Conservation (phyloP, 2,113 vertebrate species). For the Atrichornis clamosus region DNA sequence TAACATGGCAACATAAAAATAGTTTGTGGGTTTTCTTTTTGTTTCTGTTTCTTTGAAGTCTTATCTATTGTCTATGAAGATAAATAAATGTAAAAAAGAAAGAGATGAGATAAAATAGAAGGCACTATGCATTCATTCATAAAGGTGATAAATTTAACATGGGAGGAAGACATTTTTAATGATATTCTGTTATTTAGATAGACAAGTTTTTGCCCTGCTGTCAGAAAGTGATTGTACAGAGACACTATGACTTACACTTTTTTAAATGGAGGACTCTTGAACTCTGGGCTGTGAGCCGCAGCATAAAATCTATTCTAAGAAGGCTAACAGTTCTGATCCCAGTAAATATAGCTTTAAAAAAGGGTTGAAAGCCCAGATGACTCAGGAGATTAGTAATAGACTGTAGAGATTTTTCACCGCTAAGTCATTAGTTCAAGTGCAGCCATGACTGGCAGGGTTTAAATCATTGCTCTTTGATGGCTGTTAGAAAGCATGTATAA, state of each 20-base stretch:
- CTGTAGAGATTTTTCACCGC: slow-evolving; percentile 21
- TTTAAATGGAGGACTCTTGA: neutral
- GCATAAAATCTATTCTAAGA: slow-evolving; percentile 43
- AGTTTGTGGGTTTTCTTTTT: neutral
- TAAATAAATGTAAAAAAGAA: neutral
- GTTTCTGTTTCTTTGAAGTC: fast-evolving
- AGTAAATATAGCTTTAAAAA: slow-evolving; percentile 46
- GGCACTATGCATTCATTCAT: neutral
- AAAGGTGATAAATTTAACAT: neutral
- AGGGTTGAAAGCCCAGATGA: slow-evolving; percentile 21
- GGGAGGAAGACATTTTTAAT: neutral
- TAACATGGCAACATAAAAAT: neutral
- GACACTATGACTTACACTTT: neutral
- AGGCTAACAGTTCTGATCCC: slow-evolving; percentile 18
- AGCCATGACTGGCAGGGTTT: slow-evolving; percentile 32
- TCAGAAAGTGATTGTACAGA: neutral
- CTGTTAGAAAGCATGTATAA: neutral
- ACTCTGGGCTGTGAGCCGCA: neutral
- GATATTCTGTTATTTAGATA: neutral
- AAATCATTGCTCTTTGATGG: slow-evolving; percentile 21
- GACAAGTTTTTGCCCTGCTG: neutral
- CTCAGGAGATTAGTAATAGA: slow-evolving; percentile 32
- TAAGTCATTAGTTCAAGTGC: slow-evolving; percentile 54
- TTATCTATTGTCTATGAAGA: neutral
- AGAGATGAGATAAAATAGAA: neutral